Percentiles rank a stretch among this genome's conserved stretches.
These are phyloP conservation scores for Pteropus rufus DNA, from an alignment of 2,797 vertebrate genomes.

Conservation along the genomic window DNA sequence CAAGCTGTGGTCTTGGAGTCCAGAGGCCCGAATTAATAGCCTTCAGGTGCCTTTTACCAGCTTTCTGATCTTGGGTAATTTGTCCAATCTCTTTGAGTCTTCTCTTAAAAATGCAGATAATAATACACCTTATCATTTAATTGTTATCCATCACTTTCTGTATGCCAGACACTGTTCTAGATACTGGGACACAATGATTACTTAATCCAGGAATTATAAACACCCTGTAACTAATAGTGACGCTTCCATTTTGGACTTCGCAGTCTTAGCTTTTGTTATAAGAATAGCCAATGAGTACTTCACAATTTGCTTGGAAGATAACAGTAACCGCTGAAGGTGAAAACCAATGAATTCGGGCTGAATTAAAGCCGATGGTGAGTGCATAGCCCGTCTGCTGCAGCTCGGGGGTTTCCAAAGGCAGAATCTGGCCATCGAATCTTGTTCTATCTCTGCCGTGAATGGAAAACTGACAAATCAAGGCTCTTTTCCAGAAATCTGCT, in stretches of 20 bases:
- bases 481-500: constrained; percentile 14
- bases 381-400: neutral
- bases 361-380: neutral
- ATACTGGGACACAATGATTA: no score
- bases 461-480: neutral
- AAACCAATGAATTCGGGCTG: neutral
- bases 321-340: neutral
- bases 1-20: neutral
- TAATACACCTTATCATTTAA: neutral
- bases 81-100: neutral
- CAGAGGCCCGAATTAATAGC: neutral
- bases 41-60: neutral
- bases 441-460: neutral
- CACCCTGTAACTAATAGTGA: neutral
- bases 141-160: neutral
- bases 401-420: neutral
- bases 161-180: neutral
- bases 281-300: neutral
- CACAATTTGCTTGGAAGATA: neutral
- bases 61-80: neutral
- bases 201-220: neutral
- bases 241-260: neutral
- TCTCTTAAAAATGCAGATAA: neutral
- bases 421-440: neutral
- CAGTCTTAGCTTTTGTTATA: neutral